Base-by-base conservation (phyloP, 2,113 vertebrate species). In the Cairina moschata region DNA sequence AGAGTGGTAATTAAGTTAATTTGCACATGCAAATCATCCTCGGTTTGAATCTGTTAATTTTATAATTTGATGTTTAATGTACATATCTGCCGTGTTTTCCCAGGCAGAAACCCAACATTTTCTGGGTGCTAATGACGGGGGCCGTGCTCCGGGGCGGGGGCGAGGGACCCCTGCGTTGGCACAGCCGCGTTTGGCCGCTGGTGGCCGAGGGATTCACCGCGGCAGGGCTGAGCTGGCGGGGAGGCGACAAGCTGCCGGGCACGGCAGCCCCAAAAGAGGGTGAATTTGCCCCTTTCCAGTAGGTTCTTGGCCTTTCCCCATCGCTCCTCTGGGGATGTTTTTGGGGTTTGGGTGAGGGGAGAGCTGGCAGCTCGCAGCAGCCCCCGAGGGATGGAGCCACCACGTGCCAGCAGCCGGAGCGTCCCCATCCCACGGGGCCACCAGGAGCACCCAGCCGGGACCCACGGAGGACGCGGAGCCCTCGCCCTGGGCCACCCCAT, bases 11-110 rank as follows among this genome's bases (percentile, higher is more conserved):
- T 96, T 97, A 96, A 94, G 44, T 92, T 96, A 96, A 97, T 97
- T 97, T 97, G 93, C 94, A 95, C 90, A 97, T 97, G 96, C 94
- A 97, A 97, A 97, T 97, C 94, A 96, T 82, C 94, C 90, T 77
- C 93, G 20, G 85, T 91, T 95, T 68, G 94, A 95, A 97, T 97
- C 95, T 96, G 96, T 97, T 96, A 97, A 97, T 97, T 97, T 97
- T 97, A 94, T 96, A 96, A 97, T 97, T 97, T 73, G 95, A 92
- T 97, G 95, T 97, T 97, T 97, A 96, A 97, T 94, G 93, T 96
- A 96, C 88, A 91, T 90, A 82, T 93, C 93, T 93, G 90, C 95
- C 68, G 72, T 97, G 96, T 96, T 96, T 97, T 90, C 85, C 79
- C 83, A 88, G 94, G 80, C 93, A 78, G 52, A 89, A 94, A 89